Conservation (phyloP, 2,113 vertebrate species). For the Clarias gariepinus region DNA sequence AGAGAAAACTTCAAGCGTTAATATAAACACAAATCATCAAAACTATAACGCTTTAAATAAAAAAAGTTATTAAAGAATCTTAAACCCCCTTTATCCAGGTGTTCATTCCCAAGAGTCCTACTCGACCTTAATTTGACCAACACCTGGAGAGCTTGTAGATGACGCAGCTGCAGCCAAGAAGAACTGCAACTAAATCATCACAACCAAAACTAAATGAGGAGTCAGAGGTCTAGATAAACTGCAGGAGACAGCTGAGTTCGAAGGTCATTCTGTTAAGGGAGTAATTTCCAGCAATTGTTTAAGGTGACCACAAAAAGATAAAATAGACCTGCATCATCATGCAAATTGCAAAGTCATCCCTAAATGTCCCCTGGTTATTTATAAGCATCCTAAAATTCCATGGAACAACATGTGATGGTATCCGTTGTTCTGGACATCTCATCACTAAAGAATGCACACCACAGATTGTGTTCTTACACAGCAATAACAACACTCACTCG, state of each 20-base stretch:
- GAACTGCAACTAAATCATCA: conserved; percentile 43
- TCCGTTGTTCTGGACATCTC: not conserved
- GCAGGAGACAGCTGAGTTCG: conserved; percentile 39
- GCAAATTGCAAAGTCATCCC: conserved; percentile 40
- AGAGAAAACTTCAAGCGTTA: not conserved
- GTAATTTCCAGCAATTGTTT: conserved; percentile 66
- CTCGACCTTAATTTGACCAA: conserved; percentile 43
- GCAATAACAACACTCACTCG: not conserved
- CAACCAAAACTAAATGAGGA: conserved; percentile 36
- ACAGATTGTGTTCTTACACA: not conserved
- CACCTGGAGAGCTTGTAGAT: conserved; percentile 52
- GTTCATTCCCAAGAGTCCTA: conserved; percentile 45
- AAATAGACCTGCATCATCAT: conserved; percentile 39
- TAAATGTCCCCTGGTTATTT: conserved; percentile 35
- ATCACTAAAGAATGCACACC: conserved; percentile 23
- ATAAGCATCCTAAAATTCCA: conserved; percentile 27
- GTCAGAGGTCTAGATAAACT: conserved; percentile 55
- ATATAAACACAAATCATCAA: not conserved
- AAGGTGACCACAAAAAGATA: conserved; percentile 5
- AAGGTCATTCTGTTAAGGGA: conserved; percentile 26
- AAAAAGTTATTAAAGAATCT: not conserved
- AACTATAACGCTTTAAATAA: not conserved
- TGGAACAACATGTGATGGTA: not conserved
- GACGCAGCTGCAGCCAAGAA: conserved; percentile 57
- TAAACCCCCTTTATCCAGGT: not conserved